A percentile compares a stretch with the other conserved stretches of the same genome.
These are phyloP conservation scores for Odontesthes bonariensis DNA, from an alignment of 2,113 vertebrate genomes.

Conservation along the genomic window DNA sequence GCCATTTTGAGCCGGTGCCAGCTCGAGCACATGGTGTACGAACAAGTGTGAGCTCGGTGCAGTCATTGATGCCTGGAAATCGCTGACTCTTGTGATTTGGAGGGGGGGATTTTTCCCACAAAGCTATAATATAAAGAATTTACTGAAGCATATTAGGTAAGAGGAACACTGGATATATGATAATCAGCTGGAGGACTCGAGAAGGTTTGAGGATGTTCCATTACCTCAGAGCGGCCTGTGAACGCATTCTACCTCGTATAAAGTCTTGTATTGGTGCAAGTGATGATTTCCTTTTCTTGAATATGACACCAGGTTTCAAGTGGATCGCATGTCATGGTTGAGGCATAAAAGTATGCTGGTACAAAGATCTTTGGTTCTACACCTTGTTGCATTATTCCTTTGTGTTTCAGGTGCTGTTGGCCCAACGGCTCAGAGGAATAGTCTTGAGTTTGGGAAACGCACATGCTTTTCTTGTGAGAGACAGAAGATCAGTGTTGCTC, in stretches of 20 bases:
- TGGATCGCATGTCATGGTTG: neutral
- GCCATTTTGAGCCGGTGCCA: slow-evolving; percentile 38
- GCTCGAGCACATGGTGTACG: slow-evolving; percentile 32
- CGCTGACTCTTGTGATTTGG: slow-evolving; percentile 50
- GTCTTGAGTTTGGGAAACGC: neutral
- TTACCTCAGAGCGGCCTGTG: neutral
- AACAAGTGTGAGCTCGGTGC: slow-evolving; percentile 42
- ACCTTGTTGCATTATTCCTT: neutral
- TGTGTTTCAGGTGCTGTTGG: neutral
- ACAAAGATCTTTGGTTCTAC: neutral
- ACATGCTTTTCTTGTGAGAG: neutral
- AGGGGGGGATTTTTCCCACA: slow-evolving; percentile 44
- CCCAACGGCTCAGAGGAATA: neutral
- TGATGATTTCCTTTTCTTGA: no score
- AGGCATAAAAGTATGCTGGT: neutral
- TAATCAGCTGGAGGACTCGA: slow-evolving; percentile 16
- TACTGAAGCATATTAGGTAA: slow-evolving; percentile 58
- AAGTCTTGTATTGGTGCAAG: no score
- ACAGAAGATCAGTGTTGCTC: neutral
- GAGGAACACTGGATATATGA: slow-evolving; percentile 9
- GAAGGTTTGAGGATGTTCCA: neutral
- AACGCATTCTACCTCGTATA: neutral
- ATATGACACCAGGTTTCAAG: no score
- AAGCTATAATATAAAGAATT: slow-evolving; percentile 48
- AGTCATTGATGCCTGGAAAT: slow-evolving; percentile 40